A percentile compares a stretch with the other conserved stretches of the same genome.
These are phyloP conservation scores for Patella vulgata DNA, from an alignment of 1,140 invertebrate genomes.

Conservation along the genomic window DNA sequence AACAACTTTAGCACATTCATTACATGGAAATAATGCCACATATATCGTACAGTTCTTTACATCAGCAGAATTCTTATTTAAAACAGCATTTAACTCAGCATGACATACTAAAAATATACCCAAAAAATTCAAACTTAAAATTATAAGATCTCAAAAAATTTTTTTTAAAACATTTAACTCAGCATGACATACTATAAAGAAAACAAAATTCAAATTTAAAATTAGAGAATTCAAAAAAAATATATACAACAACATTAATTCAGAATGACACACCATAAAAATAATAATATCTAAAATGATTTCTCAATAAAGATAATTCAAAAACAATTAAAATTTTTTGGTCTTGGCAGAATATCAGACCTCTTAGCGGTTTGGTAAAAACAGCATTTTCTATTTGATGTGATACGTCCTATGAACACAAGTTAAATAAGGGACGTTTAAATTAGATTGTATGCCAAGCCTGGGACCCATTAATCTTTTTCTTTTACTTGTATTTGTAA, in stretches of 20 bases:
- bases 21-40: constrained; percentile 91
- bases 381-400: too few relatives aligned
- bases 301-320: too few relatives aligned
- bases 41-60: constrained; percentile 86
- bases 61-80: constrained; percentile 87
- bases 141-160: constrained; percentile 70
- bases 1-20: constrained; percentile 97
- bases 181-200: constrained; percentile 90
- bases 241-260: constrained; percentile 95
- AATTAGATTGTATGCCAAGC: too few relatives aligned
- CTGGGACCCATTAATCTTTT: too few relatives aligned
- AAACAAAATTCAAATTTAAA: constrained; percentile 6
- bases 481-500: too few relatives aligned
- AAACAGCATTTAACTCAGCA: constrained; percentile 95
- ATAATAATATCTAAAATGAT: neutral
- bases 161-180: constrained; percentile 96
- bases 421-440: too few relatives aligned
- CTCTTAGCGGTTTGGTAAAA: too few relatives aligned
- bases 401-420: too few relatives aligned
- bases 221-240: constrained; percentile 69
- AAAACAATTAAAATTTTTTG: neutral
- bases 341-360: too few relatives aligned
- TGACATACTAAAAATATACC: constrained; percentile 84
- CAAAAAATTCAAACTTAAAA: neutral
- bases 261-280: constrained; percentile 70